phyloP scores from a whole-genome alignment of 1,140 invertebrate species.

The Hyphantria cunea region DNA sequence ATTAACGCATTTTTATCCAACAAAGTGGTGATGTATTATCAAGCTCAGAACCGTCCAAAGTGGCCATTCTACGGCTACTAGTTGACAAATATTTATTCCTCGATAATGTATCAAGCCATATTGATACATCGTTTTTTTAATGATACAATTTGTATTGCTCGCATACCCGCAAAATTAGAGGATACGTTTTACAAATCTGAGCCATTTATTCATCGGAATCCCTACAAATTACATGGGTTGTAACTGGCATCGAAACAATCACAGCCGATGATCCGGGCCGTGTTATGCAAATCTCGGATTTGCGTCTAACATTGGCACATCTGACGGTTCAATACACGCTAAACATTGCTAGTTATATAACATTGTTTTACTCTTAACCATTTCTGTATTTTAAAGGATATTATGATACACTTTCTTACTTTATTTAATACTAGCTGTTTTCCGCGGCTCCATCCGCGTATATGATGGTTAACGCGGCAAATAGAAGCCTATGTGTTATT shows the following conservation, averaged over 20 bases:
- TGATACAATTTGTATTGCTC: conserved; percentile 1
- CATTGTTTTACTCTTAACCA: conserved; percentile 10
- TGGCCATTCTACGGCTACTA: conserved; percentile 16
- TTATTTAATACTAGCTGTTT: too few species aligned
- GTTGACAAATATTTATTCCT: neutral
- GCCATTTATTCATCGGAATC: conserved; percentile 64
- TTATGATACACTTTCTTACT: neutral
- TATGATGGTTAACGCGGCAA: too few species aligned
- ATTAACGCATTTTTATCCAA: conserved; percentile 75
- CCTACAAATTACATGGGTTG: conserved; percentile 69
- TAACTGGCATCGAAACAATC: conserved; percentile 69
- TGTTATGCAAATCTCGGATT: conserved; percentile 73
- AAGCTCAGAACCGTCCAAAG: conserved; percentile 30
- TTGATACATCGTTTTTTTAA: conserved; percentile 5
- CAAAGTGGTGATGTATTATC: conserved; percentile 71
- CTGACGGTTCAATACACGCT: conserved; percentile 35
- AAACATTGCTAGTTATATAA: conserved; percentile 30
- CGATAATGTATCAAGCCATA: neutral
- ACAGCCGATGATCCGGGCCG: conserved; percentile 64
- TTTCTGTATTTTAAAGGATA: neutral
- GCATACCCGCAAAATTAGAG: conserved; percentile 31
- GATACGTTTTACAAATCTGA: conserved; percentile 48
- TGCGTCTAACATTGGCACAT: conserved; percentile 55
- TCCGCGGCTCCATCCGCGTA: too few species aligned
- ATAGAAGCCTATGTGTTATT: too few species aligned